A percentile compares a stretch with the other conserved stretches of the same genome.
Evolutionary conservation across 2,888 invertebrate genomes (phyloP).

Genomic region (Tridacna crocea): DNA sequence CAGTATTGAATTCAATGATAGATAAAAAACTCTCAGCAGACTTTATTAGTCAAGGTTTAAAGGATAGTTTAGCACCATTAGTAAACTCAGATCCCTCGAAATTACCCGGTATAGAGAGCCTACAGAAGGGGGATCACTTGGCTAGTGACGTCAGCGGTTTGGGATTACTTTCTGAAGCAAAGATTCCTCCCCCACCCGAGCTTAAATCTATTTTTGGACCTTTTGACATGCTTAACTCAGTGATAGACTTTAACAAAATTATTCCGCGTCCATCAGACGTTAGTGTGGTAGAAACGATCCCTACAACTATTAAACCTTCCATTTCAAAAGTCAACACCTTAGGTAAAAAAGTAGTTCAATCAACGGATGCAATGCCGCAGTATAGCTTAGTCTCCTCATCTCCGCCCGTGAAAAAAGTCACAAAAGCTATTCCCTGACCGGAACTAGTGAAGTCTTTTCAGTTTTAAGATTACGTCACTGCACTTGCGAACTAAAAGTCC

Average conservation of each 20-base stretch:
- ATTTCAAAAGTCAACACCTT: conserved; percentile 1
- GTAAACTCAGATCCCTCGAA: background rate
- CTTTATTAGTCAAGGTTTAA: background rate
- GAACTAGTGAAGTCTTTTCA: too few relatives aligned
- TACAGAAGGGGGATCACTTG: background rate
- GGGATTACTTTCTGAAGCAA: background rate
- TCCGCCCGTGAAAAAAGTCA: conserved; percentile 7
- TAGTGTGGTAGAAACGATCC: background rate
- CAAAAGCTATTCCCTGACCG: background rate
- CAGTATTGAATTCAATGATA: background rate
- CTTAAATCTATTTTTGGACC: conserved; percentile 24
- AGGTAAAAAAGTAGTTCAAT: background rate
- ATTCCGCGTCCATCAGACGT: conserved; percentile 13
- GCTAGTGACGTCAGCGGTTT: background rate
- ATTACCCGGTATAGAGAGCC: background rate
- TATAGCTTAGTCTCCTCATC: conserved; percentile 6
- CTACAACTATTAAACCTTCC: conserved; percentile 9
- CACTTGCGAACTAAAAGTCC: too few relatives aligned
- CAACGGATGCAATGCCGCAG: conserved; percentile 20
- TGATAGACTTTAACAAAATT: conserved; percentile 21
- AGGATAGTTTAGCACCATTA: background rate
- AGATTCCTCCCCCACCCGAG: conserved; percentile 42
- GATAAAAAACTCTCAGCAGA: background rate
- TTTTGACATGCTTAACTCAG: conserved; percentile 17
- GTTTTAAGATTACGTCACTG: too few relatives aligned